Evolutionary conservation across 2,797 vertebrate species (phyloP), one percentile per base, ranked within the genome.

Genomic region (Acropternis orthonyx): DNA sequence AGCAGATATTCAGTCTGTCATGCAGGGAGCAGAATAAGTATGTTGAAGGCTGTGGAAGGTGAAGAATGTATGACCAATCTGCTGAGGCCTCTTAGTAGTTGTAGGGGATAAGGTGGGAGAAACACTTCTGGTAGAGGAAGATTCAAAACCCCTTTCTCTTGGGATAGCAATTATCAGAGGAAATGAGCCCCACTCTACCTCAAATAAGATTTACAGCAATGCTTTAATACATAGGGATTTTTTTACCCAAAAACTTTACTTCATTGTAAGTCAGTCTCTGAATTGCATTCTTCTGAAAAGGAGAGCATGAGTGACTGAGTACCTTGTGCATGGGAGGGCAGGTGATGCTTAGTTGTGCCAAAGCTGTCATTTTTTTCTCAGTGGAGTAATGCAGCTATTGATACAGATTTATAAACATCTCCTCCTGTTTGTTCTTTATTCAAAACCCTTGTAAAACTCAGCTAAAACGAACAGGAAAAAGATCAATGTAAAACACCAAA

Each of bases 221-320:
- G 6, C 16, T 73, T 81, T 69, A 85, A 43, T 54, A 72, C 3
- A 11, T 8, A 9, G 11, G 2, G 12, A 22, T 52, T 14, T 27
- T 71, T 55, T 34, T 3, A 8, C 6, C 4, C 1, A 4, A 1
- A 7, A 21, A 22, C 11, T 27, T 59, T 85, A 2, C 39, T 63
- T 65, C 14, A 9, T 14, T 61, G 7, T 48, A 54, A 30, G 13
- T 7, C 9, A 15, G 17, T 68, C 12, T 77, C 36, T 80, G 52
- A 58, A 14, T 7, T 44, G 10, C 58, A 19, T 36, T 55, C 7
- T 20, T 78, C 62, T 81, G 55, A 39, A 86, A 63, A 89, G 26
- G 37, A 65, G 11, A 62, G 12, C 2, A 13, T 41, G 51, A 34
- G 22, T 15, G 43, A 34, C 24, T 15, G 43, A 34, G 24, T 48